Evolutionary conservation across 2,888 invertebrate genomes (phyloP), one percentile per base, ranked within the genome.

Genomic region (Mythimna ferrago): DNA sequence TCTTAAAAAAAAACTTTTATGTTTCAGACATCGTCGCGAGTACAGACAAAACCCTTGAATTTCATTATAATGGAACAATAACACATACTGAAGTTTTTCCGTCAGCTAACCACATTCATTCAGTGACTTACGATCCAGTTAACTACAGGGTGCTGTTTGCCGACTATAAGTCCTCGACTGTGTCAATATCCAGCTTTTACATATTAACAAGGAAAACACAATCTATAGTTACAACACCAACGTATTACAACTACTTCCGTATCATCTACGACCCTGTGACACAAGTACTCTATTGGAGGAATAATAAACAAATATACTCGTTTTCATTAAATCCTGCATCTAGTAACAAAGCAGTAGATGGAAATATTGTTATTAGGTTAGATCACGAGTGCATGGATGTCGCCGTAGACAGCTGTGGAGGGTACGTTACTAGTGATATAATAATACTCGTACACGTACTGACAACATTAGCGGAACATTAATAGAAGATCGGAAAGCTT

Each of bases 161-260:
- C 56, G 14, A 14, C 26, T 0, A 6, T 4, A 2, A 2, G 6
- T 0, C 14, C 14, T 6, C 51, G 4, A 14, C 6, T 6, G 1
- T 16, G 4, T 6, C 6, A 6, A 51, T 51, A 51, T 51, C 19
- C 51, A 51, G 51, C 19, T 51, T 51, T 51, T 2, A 51, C 19
- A 19, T 19, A 1, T 19, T 16, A 51, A 19, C 19, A 19, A 51
- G 19, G 51, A 3, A 19, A 19, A 51, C 16, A 19, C 6, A 51
- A 51, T 0, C 19, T 6, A 19, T 51, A 19, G 6, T 51, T 16
- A 19, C 19, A 19, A 6, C 1, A 6, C 2, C 1, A 14, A 16
- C 5, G 11, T 0, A 19, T 2, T 6, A 2, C 0, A 0, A 9
- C 6, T 2, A 19, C 51, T 0, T 6, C 44, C 44, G 44, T 3